Conservation (phyloP, 1,140 invertebrate species). For the Galleria mellonella region DNA sequence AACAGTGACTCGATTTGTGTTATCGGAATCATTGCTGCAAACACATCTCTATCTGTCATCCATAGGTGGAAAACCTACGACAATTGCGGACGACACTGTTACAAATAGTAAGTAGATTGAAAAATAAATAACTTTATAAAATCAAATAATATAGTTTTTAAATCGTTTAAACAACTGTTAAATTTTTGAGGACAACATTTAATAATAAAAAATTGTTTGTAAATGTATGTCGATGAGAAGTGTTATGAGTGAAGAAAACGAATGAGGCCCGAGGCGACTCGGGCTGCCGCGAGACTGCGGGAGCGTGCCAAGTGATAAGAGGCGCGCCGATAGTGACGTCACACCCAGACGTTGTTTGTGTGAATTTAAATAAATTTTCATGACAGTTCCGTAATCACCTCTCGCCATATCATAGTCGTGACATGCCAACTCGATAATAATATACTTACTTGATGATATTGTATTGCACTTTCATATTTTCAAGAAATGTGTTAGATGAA, state of each 20-base stretch:
- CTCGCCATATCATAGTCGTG: constrained; percentile 55
- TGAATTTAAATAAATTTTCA: constrained; percentile 74
- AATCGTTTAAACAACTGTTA: too few species aligned
- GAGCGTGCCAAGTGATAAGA: constrained; percentile 73
- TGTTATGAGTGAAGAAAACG: constrained; percentile 25
- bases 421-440: constrained; percentile 54
- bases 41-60: constrained; percentile 48
- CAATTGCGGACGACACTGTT: constrained; percentile 62
- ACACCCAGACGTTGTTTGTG: constrained; percentile 73
- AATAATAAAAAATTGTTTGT: background rate
- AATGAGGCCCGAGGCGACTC: constrained; percentile 47
- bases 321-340: constrained; percentile 70
- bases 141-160: too few species aligned
- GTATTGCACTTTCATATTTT: too few species aligned
- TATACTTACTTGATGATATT: too few species aligned
- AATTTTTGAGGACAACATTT: too few species aligned
- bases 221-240: constrained; percentile 12
- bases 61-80: constrained; percentile 54
- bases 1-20: constrained; percentile 50
- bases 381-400: constrained; percentile 73
- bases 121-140: too few species aligned
- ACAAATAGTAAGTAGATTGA: constrained; percentile 64
- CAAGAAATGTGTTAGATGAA: too few species aligned
- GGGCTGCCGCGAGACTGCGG: constrained; percentile 58
- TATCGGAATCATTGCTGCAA: constrained; percentile 43